Evolutionary conservation across 2,113 vertebrate species (phyloP), one percentile per base, ranked within the genome.

Genomic region (Sinocyclocheilus anshuiensis): DNA sequence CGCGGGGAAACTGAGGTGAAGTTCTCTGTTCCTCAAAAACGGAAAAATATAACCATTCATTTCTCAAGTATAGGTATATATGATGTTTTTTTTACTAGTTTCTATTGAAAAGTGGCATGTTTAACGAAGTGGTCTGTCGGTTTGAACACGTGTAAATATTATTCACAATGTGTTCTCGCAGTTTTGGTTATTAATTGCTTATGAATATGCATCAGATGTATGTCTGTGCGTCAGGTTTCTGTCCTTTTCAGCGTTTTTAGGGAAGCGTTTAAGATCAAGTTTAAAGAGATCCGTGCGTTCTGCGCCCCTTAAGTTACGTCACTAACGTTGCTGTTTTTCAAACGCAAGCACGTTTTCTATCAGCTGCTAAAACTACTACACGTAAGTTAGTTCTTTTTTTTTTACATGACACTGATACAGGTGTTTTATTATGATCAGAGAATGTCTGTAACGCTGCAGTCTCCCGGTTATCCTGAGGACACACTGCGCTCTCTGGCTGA

Each of bases 401-500:
- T 45, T 50, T 5, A 45, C 20, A n/a, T 45, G 11, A n/a, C 53
- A 18, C 36, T 74, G 45, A 74, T 74, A 42, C 11, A 50, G 5
- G 0, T 77, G 45, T 77, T 79, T 36, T 36, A 20, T 57, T 33
- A 13, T 20, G 10, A 12, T 3, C 77, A 59, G 26, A 79, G 48
- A 9, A 79, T 79, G 53, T 45, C 74, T 13, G 71, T 74, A 16
- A 18, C 24, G 5, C 75, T 53, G 29, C 89, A 94, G 10, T 94
- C 94, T 13, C 85, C 90, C 11, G 95, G 94, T 0, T 96, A 97
- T 75, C 91, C 94, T 0, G 92, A 95, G 84, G 94, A 92, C 76
- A 90, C 81, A 1, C 93, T 98, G 87, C 90, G 87, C 65, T 91
- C 4, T 0, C 33, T 96, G 87, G 92, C 95, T 22, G 93, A 93